Percentiles rank a stretch among this genome's conserved stretches.
These are phyloP conservation scores for Oncorhynchus nerka DNA, from an alignment of 2,113 vertebrate species.

Conservation along the genomic window DNA sequence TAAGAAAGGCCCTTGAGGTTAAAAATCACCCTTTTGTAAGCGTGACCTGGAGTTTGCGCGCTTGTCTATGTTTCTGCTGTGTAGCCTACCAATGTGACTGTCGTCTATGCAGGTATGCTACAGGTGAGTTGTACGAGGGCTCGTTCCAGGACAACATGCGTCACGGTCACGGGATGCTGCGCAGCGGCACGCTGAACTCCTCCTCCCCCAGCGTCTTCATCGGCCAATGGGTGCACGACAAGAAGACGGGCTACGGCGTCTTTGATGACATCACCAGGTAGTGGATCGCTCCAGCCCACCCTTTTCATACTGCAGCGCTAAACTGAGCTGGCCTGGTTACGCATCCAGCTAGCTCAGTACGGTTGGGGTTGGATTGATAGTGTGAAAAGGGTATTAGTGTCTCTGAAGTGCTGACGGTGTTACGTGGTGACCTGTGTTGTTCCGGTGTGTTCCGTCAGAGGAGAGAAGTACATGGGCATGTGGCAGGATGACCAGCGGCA, in stretches of 20 bases:
- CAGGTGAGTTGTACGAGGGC: slow-evolving; percentile 92
- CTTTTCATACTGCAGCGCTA: no score
- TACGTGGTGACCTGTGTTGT: neutral
- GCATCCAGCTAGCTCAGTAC: no score
- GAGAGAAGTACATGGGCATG: slow-evolving; percentile 98
- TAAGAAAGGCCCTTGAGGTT: no score
- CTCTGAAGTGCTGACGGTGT: neutral
- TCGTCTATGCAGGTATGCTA: slow-evolving; percentile 80
- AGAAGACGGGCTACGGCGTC: slow-evolving; percentile 93
- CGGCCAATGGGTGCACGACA: slow-evolving; percentile 93
- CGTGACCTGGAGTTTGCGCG: neutral
- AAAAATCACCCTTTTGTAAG: no score
- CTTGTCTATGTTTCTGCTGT: neutral
- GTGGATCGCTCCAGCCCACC: neutral
- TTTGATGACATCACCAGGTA: slow-evolving; percentile 98
- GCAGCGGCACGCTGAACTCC: slow-evolving; percentile 91
- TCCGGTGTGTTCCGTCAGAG: slow-evolving; percentile 67
- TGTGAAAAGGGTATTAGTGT: no score
- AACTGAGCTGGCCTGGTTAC: no score
- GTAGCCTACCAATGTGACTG: neutral
- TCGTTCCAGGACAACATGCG: slow-evolving; percentile 92
- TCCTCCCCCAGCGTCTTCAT: slow-evolving; percentile 96
- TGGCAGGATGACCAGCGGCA: slow-evolving; percentile 93
- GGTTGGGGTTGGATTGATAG: no score
- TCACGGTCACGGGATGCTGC: slow-evolving; percentile 93